Evolutionary conservation across 2,888 invertebrate genomes (phyloP), one percentile per base, ranked within the genome.

Genomic region (Lacanobia oleracea): DNA sequence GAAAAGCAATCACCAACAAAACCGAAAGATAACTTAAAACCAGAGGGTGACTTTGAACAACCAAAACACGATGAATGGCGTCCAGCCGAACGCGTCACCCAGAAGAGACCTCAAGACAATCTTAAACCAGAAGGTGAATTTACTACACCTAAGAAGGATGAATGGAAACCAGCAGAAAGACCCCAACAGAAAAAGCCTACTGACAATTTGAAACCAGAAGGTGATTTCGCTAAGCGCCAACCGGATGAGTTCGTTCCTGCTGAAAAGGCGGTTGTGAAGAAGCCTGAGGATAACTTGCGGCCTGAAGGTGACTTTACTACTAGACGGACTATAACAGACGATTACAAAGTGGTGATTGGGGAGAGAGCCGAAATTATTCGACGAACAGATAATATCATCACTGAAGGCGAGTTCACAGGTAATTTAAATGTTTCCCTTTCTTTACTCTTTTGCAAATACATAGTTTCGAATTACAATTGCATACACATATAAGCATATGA

Each of bases 321-420:
- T 51, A 94, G 93, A 51, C 93, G 96, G 79, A 95, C 48, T 48
- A 48, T 48, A 48, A 48, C 94, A 33, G 96, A 97, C 73, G 97
- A 97, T 87, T 97, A 97, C 81, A 95, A 92, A 77, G 95, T 96
- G n/a, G 96, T 97, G 1, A 95, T 92, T 45, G 97, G 97, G 0
- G 97, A 97, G 89, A 95, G 97, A 82, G 97, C 97, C 50, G 97
- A 97, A 90, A 97, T 97, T 33, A 95, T 97, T 76, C 96, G 96
- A 77, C 97, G 96, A 59, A 96, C 96, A 79, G 97, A 98, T 88
- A 97, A 98, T 88, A 96, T 97, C 21, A 96, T 96, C 51, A 94
- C 96, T 66, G 96, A 97, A 94, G 97, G 97, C 85, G 96, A 97
- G 91, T 97, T 97, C 83, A 97, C 94, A 90, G 97, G 97, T 97